Conservation (phyloP, 2,113 vertebrate species). For the Ceyx margarethae region DNA sequence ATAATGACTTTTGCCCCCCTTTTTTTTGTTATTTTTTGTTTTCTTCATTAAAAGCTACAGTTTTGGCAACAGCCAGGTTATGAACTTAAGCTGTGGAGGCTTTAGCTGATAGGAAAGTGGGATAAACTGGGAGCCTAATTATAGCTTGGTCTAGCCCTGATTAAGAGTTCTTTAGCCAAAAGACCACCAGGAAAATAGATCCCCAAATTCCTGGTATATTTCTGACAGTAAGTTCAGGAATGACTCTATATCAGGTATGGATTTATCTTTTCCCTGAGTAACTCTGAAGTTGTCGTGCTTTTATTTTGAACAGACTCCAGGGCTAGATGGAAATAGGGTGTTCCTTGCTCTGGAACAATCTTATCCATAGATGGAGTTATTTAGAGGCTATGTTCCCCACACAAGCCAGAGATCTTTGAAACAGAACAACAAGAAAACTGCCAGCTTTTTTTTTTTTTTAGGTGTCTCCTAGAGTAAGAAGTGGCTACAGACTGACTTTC, state of each 20-base stretch:
- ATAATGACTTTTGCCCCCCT: not conserved
- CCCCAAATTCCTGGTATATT: not conserved
- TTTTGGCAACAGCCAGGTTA: not conserved
- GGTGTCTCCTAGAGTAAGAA: not conserved
- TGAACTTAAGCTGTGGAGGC: not conserved
- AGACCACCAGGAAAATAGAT: not conserved
- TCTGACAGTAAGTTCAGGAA: not conserved
- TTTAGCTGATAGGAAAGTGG: not conserved
- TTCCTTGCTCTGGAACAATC: not conserved
- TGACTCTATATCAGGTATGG: not conserved
- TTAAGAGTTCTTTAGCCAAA: not conserved
- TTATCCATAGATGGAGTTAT: slow-evolving; percentile 30
- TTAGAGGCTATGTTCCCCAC: not conserved
- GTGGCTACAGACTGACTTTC: not conserved
- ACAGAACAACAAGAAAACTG: not conserved
- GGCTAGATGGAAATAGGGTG: not conserved
- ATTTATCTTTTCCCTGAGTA: not conserved
- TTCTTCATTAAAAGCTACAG: not conserved
- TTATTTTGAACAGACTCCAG: not conserved
- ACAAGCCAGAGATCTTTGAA: not conserved
- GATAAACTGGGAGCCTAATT: not conserved
- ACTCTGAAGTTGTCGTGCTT: not conserved
- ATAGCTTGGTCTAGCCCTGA: not conserved
- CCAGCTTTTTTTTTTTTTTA: not conserved
- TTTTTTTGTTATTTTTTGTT: not conserved